Evolutionary conservation across 2,113 vertebrate genomes (phyloP).

Genomic region (Cyanoliseus patagonus): DNA sequence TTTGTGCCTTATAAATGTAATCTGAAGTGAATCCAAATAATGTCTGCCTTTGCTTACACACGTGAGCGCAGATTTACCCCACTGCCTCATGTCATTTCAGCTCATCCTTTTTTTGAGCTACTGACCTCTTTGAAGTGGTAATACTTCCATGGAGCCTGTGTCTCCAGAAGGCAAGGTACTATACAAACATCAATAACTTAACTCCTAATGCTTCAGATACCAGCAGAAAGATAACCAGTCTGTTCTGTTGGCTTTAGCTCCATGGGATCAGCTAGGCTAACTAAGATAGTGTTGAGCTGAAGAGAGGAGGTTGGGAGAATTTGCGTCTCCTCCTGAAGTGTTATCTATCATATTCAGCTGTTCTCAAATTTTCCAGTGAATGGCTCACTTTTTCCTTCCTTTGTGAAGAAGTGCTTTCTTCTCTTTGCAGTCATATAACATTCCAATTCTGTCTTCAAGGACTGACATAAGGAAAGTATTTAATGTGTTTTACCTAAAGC

Average conservation of each 20-base stretch:
- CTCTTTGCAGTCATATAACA: background rate
- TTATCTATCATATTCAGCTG: background rate
- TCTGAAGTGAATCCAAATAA: background rate
- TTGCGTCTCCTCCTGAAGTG: background rate
- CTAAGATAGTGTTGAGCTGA: background rate
- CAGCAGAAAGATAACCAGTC: background rate
- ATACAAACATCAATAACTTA: background rate
- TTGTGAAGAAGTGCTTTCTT: background rate
- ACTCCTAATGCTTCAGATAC: background rate
- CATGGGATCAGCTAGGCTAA: background rate
- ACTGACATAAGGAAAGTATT: background rate
- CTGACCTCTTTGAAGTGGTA: constrained; percentile 7
- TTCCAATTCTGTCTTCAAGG: background rate
- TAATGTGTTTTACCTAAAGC: background rate
- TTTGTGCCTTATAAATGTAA: background rate
- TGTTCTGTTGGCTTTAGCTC: background rate
- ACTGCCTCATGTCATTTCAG: background rate
- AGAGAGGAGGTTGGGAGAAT: background rate
- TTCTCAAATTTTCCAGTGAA: constrained; percentile 14
- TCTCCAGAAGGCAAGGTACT: background rate
- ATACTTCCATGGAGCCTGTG: background rate
- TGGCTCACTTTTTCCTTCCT: background rate
- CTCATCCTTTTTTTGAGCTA: background rate
- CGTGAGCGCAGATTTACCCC: background rate
- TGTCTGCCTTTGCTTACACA: background rate